phyloP scores from a whole-genome alignment of 2,113 vertebrate genomes.

The Calyptomena viridis region DNA sequence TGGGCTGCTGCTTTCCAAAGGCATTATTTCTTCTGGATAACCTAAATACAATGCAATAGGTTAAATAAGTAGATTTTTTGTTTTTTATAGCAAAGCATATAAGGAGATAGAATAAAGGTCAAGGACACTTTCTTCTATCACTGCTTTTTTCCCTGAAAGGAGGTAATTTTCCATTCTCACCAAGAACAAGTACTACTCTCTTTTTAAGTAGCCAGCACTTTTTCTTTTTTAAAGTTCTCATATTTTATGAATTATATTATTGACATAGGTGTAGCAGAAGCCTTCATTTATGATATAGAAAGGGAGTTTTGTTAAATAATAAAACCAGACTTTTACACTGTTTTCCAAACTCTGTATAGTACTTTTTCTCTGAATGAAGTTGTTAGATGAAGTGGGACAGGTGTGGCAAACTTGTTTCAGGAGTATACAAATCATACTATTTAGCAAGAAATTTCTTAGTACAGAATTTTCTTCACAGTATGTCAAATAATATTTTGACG shows the following conservation, averaged over 20 bases:
- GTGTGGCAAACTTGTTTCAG: not conserved
- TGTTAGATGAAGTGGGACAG: not conserved
- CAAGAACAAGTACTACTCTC: not conserved
- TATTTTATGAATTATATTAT: not conserved
- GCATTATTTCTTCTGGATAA: not conserved
- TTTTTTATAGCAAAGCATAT: not conserved
- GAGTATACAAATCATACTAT: not conserved
- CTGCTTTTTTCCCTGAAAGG: not conserved
- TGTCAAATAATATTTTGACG: not conserved
- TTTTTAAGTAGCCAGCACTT: not conserved
- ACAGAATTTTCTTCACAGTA: not conserved
- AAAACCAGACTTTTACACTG: not conserved
- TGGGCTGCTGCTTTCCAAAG: not conserved
- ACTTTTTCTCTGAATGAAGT: not conserved
- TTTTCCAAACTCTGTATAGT: not conserved
- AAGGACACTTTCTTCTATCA: not conserved
- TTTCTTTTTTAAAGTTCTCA: not conserved
- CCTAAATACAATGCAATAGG: not conserved
- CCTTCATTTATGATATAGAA: not conserved
- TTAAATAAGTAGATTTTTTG: not conserved
- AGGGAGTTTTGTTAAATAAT: not conserved
- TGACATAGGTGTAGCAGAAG: not conserved
- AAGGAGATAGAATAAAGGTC: not conserved
- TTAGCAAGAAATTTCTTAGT: not conserved
- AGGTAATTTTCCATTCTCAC: not conserved